Conservation (phyloP, 2,797 vertebrate genomes). For the Stomatorhinus walkeri region DNA sequence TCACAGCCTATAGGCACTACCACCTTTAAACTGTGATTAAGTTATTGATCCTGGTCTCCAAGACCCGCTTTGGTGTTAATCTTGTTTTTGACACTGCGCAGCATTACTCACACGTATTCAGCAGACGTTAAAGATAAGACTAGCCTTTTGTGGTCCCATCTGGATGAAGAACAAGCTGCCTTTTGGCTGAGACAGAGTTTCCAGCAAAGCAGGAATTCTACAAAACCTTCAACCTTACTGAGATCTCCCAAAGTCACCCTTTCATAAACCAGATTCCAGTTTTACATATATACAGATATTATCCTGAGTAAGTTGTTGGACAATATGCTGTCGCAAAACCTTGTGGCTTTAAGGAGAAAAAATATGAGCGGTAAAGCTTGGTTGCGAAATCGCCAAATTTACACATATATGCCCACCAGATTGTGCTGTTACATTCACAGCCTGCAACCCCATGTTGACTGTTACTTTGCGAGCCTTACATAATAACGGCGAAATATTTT, state of each 20-base stretch:
- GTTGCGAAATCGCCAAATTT: background rate
- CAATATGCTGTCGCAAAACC: background rate
- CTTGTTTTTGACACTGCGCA: background rate
- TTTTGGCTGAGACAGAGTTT: background rate
- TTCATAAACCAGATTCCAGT: background rate
- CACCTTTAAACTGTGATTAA: background rate
- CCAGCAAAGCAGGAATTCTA: background rate
- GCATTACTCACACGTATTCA: background rate
- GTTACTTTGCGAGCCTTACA: background rate
- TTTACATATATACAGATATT: background rate
- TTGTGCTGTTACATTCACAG: background rate
- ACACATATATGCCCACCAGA: background rate
- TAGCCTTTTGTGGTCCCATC: background rate
- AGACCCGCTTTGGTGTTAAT: background rate
- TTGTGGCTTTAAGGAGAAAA: background rate
- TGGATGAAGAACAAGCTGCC: background rate
- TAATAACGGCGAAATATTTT: background rate
- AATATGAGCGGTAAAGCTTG: background rate
- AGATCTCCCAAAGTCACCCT: background rate
- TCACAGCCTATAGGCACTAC: background rate
- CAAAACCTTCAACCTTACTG: background rate
- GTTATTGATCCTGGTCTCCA: background rate
- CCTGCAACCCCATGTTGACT: background rate
- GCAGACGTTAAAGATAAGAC: background rate
- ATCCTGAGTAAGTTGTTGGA: background rate